phyloP scores from a whole-genome alignment of 2,888 invertebrate species.

The Dioctria rufipes region DNA sequence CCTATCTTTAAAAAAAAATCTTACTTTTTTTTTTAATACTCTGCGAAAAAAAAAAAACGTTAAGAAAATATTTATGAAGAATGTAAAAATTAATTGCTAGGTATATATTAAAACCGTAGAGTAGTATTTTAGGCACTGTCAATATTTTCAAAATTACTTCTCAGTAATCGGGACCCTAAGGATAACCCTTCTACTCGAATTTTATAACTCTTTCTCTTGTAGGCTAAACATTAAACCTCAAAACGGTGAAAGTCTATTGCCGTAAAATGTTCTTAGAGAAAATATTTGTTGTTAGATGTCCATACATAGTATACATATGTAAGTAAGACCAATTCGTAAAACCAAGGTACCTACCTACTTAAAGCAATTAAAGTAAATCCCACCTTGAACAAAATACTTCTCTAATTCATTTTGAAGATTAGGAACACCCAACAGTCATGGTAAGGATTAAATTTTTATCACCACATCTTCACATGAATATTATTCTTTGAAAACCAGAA shows the following conservation, averaged over 20 bases:
- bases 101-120: neutral
- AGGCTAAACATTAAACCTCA: constrained; percentile 38
- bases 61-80: neutral
- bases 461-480: too few relatives aligned
- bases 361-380: too few relatives aligned
- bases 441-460: too few relatives aligned
- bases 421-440: too few relatives aligned
- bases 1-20: neutral
- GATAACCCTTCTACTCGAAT: neutral
- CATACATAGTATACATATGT: too few relatives aligned
- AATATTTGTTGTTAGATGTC: constrained; percentile 14
- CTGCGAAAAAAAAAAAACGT: neutral
- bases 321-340: too few relatives aligned
- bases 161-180: neutral
- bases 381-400: too few relatives aligned
- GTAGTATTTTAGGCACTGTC: constrained; percentile 2
- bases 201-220: constrained; percentile 27
- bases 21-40: neutral
- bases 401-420: too few relatives aligned
- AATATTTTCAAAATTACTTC: neutral
- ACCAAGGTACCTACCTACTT: too few relatives aligned
- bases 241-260: constrained; percentile 8
- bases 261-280: neutral
- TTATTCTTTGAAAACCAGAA: too few relatives aligned
- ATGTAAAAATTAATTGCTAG: neutral